These are phyloP conservation scores for Bucorvus abyssinicus DNA, from an alignment of 2,797 vertebrate species.

Conservation along the genomic window DNA sequence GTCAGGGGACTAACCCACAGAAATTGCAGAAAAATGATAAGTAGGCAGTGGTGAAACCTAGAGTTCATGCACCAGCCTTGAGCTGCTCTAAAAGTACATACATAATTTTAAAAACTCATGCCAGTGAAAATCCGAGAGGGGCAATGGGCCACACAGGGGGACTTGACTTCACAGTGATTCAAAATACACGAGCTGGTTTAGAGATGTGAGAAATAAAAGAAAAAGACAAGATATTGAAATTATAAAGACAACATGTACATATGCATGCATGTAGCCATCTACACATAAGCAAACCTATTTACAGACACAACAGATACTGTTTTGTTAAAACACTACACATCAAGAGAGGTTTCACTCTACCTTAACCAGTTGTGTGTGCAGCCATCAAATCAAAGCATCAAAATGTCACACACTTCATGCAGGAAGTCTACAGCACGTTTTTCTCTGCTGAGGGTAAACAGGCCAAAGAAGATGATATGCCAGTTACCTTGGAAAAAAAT, in stretches of 20 bases:
- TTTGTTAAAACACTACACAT: background rate
- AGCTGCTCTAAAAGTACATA: background rate
- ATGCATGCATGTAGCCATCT: background rate
- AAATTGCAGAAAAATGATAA: background rate
- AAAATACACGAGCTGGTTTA: background rate
- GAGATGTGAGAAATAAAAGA: background rate
- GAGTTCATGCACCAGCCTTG: background rate
- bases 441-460: constrained; percentile 9
- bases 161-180: background rate
- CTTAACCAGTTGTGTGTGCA: background rate
- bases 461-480: background rate
- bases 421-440: background rate
- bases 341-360: background rate
- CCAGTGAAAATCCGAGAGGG: background rate
- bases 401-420: background rate
- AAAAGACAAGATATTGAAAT: background rate
- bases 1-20: background rate
- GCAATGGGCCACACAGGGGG: background rate
- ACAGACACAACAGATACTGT: background rate
- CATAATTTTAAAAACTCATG: background rate
- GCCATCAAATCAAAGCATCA: constrained; percentile 7
- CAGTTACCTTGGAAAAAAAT: background rate
- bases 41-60: background rate
- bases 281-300: background rate
- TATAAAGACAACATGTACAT: background rate